A percentile compares a stretch with the other conserved stretches of the same genome.
phyloP scores from a whole-genome alignment of 2,888 invertebrate species.

The Scaptomyza reducta region DNA sequence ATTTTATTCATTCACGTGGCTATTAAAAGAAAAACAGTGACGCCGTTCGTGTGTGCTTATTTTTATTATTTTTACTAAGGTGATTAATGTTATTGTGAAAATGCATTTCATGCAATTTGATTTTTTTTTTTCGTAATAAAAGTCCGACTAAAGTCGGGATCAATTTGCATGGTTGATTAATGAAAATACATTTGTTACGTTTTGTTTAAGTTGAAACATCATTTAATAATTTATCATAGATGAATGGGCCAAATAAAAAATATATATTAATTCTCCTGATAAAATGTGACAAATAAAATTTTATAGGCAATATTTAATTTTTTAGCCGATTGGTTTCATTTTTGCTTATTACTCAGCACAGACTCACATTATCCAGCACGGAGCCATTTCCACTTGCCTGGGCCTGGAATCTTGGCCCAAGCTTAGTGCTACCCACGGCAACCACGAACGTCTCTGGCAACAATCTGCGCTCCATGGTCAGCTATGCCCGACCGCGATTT shows the following conservation, averaged over 20 bases:
- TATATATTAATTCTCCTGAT: background rate
- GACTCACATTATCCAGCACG: slow-evolving; percentile 90
- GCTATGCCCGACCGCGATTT: slow-evolving; percentile 24
- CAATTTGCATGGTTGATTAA: background rate
- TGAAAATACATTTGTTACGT: background rate
- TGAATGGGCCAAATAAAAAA: background rate
- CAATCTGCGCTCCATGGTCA: slow-evolving; percentile 58
- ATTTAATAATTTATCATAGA: background rate
- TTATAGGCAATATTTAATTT: background rate
- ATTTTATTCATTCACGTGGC: background rate
- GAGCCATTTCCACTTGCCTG: slow-evolving; percentile 87
- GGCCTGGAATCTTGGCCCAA: slow-evolving; percentile 59
- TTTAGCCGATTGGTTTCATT: background rate
- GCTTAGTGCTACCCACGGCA: slow-evolving; percentile 26
- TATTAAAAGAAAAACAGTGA: background rate
- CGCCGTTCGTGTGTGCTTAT: background rate
- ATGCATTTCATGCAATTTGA: background rate
- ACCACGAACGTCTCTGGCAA: slow-evolving; percentile 43
- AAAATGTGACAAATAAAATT: background rate
- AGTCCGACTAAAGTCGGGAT: background rate
- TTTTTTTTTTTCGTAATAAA: background rate
- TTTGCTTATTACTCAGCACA: background rate
- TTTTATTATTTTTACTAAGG: background rate
- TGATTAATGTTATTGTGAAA: slow-evolving; percentile 1
- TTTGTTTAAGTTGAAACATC: background rate